Evolutionary conservation across 2,888 invertebrate species (phyloP).

Genomic region (Hirtodrosophila alboralis): DNA sequence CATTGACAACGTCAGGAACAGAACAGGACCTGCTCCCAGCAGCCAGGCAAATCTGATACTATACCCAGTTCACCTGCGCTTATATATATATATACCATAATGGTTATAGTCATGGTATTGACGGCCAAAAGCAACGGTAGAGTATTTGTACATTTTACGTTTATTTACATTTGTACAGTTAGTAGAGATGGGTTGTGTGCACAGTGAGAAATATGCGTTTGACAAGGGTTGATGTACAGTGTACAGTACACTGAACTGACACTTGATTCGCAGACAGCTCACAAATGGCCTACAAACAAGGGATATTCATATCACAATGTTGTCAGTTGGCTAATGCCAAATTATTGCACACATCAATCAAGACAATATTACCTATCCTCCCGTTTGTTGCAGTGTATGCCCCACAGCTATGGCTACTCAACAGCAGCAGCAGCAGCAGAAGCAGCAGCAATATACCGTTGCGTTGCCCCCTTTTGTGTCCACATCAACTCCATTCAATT

Average conservation of each 20-base stretch:
- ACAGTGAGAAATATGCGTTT: slow-evolving; percentile 44
- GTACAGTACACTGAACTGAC: slow-evolving; percentile 7
- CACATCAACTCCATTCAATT: slow-evolving; percentile 75
- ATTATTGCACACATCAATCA: slow-evolving; percentile 45
- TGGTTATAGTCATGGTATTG: slow-evolving; percentile 15
- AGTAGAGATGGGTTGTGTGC: slow-evolving; percentile 1
- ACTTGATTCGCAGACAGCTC: slow-evolving; percentile 23
- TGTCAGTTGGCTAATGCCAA: slow-evolving; percentile 30
- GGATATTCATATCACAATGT: slow-evolving; percentile 23
- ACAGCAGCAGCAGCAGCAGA: slow-evolving; percentile 18
- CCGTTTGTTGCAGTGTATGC: slow-evolving; percentile 41
- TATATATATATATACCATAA: slow-evolving; percentile 36
- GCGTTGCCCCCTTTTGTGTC: slow-evolving; percentile 14
- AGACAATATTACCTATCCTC: background rate
- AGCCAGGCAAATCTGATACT: slow-evolving; percentile 7
- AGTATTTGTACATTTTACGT: slow-evolving; percentile 56
- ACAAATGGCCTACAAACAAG: slow-evolving; percentile 13
- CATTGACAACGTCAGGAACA: slow-evolving; percentile 65
- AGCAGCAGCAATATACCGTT: slow-evolving; percentile 26
- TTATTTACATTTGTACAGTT: slow-evolving; percentile 65
- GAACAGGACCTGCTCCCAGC: slow-evolving; percentile 38
- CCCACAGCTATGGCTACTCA: slow-evolving; percentile 10
- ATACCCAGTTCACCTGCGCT: slow-evolving; percentile 42
- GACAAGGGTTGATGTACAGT: slow-evolving; percentile 39
- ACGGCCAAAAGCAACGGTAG: slow-evolving; percentile 10